A percentile compares a stretch with the other conserved stretches of the same genome.
Evolutionary conservation across 2,888 invertebrate genomes (phyloP).

Genomic region (Antheraea yamamai): DNA sequence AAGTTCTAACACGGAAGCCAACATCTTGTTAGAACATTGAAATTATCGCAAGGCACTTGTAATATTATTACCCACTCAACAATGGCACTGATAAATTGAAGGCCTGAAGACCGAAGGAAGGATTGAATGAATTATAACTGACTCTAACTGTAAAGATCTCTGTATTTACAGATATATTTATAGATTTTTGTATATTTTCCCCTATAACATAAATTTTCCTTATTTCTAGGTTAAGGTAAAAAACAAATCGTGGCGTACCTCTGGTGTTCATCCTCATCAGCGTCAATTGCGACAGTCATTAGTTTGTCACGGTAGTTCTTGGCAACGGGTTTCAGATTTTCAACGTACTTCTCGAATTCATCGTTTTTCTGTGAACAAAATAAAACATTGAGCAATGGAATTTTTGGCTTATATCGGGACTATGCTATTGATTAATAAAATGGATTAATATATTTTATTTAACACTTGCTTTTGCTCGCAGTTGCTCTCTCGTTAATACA

Average conservation of each 20-base stretch:
- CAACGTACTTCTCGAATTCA: constrained; percentile 90
- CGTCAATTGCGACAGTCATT: constrained; percentile 97
- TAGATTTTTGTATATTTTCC: neutral
- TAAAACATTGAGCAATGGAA: neutral
- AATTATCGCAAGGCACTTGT: too few species aligned
- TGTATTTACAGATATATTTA: too few species aligned
- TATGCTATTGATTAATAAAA: neutral
- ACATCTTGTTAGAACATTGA: too few species aligned
- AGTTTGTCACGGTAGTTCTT: constrained; percentile 95
- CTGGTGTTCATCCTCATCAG: constrained; percentile 97
- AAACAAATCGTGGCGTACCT: constrained; percentile 51
- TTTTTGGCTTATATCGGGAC: neutral
- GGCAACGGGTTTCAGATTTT: constrained; percentile 91
- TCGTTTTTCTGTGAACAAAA: constrained; percentile 84
- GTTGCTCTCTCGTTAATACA: neutral
- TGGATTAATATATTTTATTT: neutral
- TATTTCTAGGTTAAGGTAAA: neutral
- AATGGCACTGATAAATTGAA: too few species aligned
- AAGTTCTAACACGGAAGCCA: too few species aligned
- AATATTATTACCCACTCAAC: too few species aligned
- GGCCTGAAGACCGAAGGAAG: too few species aligned
- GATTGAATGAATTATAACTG: too few species aligned
- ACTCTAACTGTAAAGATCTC: too few species aligned
- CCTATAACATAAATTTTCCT: neutral
- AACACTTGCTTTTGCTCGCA: neutral